Percentiles rank a stretch among this genome's conserved stretches.
phyloP scores from a whole-genome alignment of 2,888 invertebrate species.

The Melinaea menophilus region DNA sequence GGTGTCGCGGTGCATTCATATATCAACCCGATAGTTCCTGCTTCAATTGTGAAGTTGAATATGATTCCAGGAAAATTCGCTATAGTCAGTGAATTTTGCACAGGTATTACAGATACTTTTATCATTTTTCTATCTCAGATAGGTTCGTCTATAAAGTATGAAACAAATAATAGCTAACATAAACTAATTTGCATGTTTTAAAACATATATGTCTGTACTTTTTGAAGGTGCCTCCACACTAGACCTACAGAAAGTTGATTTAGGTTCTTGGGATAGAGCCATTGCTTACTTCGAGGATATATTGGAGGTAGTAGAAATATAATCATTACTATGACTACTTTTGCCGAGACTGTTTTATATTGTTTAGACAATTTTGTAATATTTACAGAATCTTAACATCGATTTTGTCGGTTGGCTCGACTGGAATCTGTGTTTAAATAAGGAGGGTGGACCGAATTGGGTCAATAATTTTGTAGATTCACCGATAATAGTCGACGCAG shows the following conservation, averaged over 20 bases:
- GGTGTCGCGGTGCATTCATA: constrained; percentile 91
- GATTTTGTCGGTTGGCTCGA: constrained; percentile 89
- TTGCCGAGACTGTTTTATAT: not conserved
- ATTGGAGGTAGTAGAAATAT: constrained; percentile 51
- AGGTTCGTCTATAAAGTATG: not conserved
- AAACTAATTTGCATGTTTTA: too few relatives aligned
- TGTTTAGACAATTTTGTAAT: not conserved
- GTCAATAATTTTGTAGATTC: constrained; percentile 85
- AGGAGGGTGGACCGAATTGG: constrained; percentile 87
- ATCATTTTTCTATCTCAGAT: constrained; percentile 1
- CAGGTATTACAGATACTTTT: constrained; percentile 55
- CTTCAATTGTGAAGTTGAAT: constrained; percentile 71
- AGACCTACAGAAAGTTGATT: constrained; percentile 57
- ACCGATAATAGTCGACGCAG: constrained; percentile 72
- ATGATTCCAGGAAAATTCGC: constrained; percentile 82
- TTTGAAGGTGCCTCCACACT: constrained; percentile 63
- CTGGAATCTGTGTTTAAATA: constrained; percentile 89
- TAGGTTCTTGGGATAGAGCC: constrained; percentile 84
- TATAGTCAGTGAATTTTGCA: constrained; percentile 86
- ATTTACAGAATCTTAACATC: constrained; percentile 80
- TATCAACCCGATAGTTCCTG: constrained; percentile 72
- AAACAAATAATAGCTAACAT: not conserved
- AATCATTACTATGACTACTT: constrained; percentile 23
- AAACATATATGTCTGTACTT: too few relatives aligned
- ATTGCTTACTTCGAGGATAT: constrained; percentile 80